Evolutionary conservation across 2,888 invertebrate species (phyloP), one percentile per base, ranked within the genome.

Genomic region (Heteromurus nitidus): DNA sequence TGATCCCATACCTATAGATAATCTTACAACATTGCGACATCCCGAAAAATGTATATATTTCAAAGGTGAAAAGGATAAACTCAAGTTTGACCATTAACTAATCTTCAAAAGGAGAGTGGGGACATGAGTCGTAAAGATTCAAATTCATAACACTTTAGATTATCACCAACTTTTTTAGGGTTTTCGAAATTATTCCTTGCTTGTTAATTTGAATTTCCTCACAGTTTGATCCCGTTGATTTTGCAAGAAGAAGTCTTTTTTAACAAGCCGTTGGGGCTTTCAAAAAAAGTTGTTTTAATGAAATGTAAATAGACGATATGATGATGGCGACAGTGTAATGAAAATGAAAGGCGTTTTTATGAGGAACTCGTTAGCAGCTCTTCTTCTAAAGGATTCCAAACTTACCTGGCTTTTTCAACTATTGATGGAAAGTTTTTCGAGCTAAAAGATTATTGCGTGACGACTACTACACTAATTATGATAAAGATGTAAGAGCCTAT

Each of bases 31-130:
- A 50, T 50, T 50, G 20, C 20, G n/a, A n/a, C n/a, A 18, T 22
- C 1, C 20, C 3, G 20, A 22, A 22, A 20, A 22, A 18, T 22
- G 53, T 18, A 53, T 18, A n/a, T 20, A 18, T 2, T 18, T 53
- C 53, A 20, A 20, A 5, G 20, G 7, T 5, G 5, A 55, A 55
- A 55, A 55, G 47, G 47, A 36, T 36, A 36, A 5, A 11, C 68
- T 13, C 53, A 68, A 31, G 70, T 55, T 70, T 36, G 58, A 55
- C 70, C 70, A 68, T 68, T 68, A 68, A 50, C 30, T 68, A 68
- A 67, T 67, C 26, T 55, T 16, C 24, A 20, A 16, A 24, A 55
- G 55, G 55, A 22, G 11, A n/a, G n/a, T n/a, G n/a, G n/a, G n/a
- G n/a, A n/a, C n/a, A n/a, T n/a, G n/a, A n/a, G n/a, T n/a, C n/a